Evolutionary conservation across 2,113 vertebrate species (phyloP).

Genomic region (Carassius gibelio): DNA sequence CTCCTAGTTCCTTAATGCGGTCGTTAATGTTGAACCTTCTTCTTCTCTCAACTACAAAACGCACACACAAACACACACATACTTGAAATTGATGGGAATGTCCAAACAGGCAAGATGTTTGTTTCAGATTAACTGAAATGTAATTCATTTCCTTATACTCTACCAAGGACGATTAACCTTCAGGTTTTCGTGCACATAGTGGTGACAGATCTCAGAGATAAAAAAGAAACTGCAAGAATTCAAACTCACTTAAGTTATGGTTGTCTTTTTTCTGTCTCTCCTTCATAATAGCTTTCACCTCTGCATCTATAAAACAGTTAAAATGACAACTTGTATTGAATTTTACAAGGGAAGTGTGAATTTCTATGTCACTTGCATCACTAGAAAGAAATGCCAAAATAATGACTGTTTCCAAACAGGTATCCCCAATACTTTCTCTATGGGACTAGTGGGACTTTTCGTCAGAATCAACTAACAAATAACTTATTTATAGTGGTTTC

Average conservation of each 20-base stretch:
- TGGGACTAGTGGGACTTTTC: not conserved
- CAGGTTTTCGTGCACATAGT: not conserved
- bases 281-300: slow-evolving; percentile 83
- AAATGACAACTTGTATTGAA: not conserved
- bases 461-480: not conserved
- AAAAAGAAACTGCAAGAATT: not conserved
- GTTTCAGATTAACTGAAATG: not conserved
- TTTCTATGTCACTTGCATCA: not conserved
- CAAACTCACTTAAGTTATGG: slow-evolving; percentile 87
- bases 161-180: not conserved
- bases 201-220: not conserved
- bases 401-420: not conserved
- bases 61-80: not conserved
- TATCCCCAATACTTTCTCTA: not conserved
- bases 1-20: slow-evolving; percentile 89
- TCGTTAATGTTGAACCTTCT: slow-evolving; percentile 93
- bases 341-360: not conserved
- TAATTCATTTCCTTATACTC: not conserved
- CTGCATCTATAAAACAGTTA: slow-evolving; percentile 55
- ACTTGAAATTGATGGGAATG: not conserved
- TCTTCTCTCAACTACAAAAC: slow-evolving; percentile 81
- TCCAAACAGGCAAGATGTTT: not conserved
- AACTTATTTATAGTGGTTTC: not conserved
- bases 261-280: slow-evolving; percentile 92
- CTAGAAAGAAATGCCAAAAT: not conserved